Percentiles rank a stretch among this genome's conserved stretches.
Conservation (phyloP, 2,113 vertebrate species). For the Macaca nemestrina region DNA sequence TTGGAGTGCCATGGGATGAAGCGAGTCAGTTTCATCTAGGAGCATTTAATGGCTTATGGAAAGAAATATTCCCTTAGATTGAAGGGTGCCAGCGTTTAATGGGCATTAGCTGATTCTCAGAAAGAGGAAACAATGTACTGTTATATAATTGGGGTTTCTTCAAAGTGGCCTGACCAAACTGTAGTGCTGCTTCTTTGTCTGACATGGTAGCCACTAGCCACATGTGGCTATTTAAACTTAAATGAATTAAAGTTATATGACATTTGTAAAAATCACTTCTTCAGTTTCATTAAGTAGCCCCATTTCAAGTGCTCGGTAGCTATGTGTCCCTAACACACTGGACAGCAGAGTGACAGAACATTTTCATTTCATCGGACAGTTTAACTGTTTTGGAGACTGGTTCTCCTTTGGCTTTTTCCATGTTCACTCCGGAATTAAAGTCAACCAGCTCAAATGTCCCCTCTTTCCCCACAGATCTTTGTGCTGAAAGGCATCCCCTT, state of each 20-base stretch:
- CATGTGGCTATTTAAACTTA: neutral
- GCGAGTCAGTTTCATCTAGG: neutral
- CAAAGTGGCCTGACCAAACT: neutral
- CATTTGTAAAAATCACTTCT: neutral
- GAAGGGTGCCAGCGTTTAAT: constrained; percentile 20
- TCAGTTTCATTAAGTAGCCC: neutral
- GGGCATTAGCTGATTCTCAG: constrained; percentile 24
- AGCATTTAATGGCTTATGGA: constrained; percentile 45
- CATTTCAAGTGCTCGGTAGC: neutral
- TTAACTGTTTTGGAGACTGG: neutral
- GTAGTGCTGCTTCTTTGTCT: neutral
- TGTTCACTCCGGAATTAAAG: neutral
- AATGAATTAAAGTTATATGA: neutral
- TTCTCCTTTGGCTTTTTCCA: neutral
- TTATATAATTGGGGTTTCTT: neutral
- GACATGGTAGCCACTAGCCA: neutral
- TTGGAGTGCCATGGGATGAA: constrained; percentile 40
- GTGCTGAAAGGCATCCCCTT: neutral
- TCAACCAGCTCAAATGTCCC: neutral
- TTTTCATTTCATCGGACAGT: neutral
- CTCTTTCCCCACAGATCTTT: neutral
- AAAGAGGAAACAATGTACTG: neutral
- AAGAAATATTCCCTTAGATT: constrained; percentile 38
- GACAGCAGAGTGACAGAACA: neutral
- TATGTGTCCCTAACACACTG: rapidly evolving